phyloP scores from a whole-genome alignment of 1,140 invertebrate genomes.

The Tetragonula clypearis region DNA sequence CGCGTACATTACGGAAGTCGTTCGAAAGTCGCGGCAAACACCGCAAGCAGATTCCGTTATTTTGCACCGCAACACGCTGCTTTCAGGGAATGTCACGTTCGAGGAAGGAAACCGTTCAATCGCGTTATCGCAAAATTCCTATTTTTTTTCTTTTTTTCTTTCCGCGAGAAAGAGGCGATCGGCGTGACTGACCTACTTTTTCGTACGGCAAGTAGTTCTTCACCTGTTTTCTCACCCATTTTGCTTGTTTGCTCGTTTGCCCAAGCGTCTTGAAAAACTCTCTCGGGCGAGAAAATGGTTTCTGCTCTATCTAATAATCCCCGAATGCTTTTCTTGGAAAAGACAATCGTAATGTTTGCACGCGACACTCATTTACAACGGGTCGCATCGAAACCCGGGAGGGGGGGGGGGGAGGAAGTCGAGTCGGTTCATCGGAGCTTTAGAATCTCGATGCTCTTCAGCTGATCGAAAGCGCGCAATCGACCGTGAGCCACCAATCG shows the following conservation, averaged over 20 bases:
- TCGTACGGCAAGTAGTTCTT: background rate
- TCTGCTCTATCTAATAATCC: background rate
- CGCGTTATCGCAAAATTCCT: background rate
- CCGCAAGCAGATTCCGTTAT: background rate
- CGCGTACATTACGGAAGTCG: background rate
- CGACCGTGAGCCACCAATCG: background rate
- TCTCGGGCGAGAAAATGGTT: background rate
- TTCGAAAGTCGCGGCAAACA: background rate
- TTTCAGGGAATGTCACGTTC: background rate
- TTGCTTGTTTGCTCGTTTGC: background rate
- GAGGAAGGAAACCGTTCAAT: background rate
- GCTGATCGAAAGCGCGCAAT: slow-evolving; percentile 3
- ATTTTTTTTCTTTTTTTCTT: background rate
- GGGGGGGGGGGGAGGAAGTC: too few species aligned
- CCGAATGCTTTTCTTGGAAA: background rate
- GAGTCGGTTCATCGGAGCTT: background rate
- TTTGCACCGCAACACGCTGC: background rate
- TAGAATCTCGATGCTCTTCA: background rate
- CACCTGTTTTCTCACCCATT: background rate
- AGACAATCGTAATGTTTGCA: background rate
- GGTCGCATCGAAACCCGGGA: background rate
- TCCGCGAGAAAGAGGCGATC: background rate
- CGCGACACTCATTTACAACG: background rate
- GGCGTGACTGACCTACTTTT: background rate
- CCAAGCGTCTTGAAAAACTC: background rate